Base-by-base conservation (phyloP, 64 coral and sea anemone species). In the Platygyra sinensis region DNA sequence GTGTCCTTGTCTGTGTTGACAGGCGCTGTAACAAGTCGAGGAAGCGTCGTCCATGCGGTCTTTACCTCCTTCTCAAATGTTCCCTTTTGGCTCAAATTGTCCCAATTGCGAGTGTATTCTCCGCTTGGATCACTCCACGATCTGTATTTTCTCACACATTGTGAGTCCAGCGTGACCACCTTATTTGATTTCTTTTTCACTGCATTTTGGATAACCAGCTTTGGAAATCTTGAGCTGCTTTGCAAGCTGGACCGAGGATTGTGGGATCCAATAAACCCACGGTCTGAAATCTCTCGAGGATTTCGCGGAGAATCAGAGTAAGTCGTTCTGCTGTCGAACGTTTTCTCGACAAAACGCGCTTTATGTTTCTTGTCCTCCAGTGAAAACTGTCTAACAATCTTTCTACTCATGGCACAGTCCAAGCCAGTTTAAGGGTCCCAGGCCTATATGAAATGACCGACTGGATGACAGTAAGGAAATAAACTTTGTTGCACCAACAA, bases 141-240 rank as follows among this genome's bases (percentile, higher is more conserved):
- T 46, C 62, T 51, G 38, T 85, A 85, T 28, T 85, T 85, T 71
- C 63, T 85, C 63, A 72, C 81, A 25, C 81, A 51, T 13, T 5
- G 19, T 18, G 32, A 51, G 14, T 69, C 38, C 20, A 71, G 27
- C 17, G 4, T 71, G 1, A 85, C 39, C 22, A 85, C 63, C 20
- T 39, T 14, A 16, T 27, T 71, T 28, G 3, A 11, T 27, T 69
- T 7, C 20, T 20, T 46, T 71, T 24, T 71, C 38, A 30, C 6
- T 25, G 36, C 33, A 6, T 71, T 85, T 2, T 33, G 14, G 20
- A 51, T 52, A 25, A 85, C 81, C 31, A 85, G 36, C 62, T 52
- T 85, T 67, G 81, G 81, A 85, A 85, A 85, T 71, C 36, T 50
- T 52, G 63, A 51, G 29, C 80, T 11, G 8, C 80, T n/a, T 42